Evolutionary conservation across 2,113 vertebrate genomes (phyloP), one percentile per base, ranked within the genome.

Genomic region (Cynocephalus volans): DNA sequence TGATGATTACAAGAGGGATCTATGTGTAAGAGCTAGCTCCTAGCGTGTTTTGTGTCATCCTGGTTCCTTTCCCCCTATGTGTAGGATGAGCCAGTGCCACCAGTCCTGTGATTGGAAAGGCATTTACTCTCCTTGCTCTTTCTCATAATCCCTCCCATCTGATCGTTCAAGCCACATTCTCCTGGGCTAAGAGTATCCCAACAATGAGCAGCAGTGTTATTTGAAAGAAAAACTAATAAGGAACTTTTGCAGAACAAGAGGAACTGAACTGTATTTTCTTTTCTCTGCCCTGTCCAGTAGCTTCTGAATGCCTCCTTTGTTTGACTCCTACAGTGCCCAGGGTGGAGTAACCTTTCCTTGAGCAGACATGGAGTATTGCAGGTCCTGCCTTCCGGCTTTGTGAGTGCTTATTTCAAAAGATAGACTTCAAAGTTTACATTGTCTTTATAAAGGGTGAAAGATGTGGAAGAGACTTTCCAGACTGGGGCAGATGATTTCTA

Each of bases 191-290:
- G 77, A 56, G 21, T 72, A 23, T 64, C 52, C 79, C 64, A 67
- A 77, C 67, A 82, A 60, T 80, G 21, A 67, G 45, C 8, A 60
- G 72, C 26, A 88, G 60, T 83, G 92, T 96, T 77, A 60, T 14
- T 52, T 85, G 72, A 93, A 67, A 95, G 58, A 77, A 94, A 93
- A 96, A 92, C 33, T 62, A 95, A 94, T 81, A 85, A 94, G 84
- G 85, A 96, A 90, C 88, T 94, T 91, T 17, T 28, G 31, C 62
- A 92, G 73, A 96, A 67, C 56, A 5, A 50, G 84, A 77, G 77
- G 36, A 58, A 77, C 5, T 36, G 14, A 90, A 52, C 13, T 79
- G 6, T 15, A 8, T 82, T 93, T 94, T 94, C 86, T 93, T 90
- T 70, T 54, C 72, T 75, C 23, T 48, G 19, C 19, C 24, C n/a